These are phyloP conservation scores for Diorhabda elongata DNA, from an alignment of 1,140 invertebrate species.

Conservation along the genomic window DNA sequence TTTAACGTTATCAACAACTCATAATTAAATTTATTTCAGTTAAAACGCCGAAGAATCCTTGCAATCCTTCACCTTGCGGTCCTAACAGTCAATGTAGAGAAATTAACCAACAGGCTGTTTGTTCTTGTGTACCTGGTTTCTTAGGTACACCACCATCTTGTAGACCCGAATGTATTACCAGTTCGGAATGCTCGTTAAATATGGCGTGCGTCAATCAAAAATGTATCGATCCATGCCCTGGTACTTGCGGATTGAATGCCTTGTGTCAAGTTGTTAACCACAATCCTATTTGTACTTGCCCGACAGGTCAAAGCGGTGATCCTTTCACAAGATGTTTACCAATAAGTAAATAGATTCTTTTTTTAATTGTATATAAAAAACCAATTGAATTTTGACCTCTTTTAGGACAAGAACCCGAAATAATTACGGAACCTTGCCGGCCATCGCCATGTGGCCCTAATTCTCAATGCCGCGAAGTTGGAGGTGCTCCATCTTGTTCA, in stretches of 20 bases:
- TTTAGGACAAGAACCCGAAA: slow-evolving; percentile 36
- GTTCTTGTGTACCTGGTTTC: slow-evolving; percentile 59
- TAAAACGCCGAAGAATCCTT: slow-evolving; percentile 52
- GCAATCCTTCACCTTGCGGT: slow-evolving; percentile 60
- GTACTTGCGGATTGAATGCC: slow-evolving; percentile 59
- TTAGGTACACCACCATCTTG: slow-evolving; percentile 61
- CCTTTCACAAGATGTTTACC: slow-evolving; percentile 57
- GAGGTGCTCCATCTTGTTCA: slow-evolving; percentile 55
- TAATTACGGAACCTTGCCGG: slow-evolving; percentile 52
- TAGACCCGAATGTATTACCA: slow-evolving; percentile 60
- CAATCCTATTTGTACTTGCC: slow-evolving; percentile 60
- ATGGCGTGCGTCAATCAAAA: slow-evolving; percentile 60
- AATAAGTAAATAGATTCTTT: slow-evolving; percentile 42
- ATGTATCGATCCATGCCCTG: slow-evolving; percentile 61
- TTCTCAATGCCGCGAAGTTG: slow-evolving; percentile 51
- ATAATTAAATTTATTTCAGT: slow-evolving; percentile 22
- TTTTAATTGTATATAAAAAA: neutral
- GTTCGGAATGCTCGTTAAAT: slow-evolving; percentile 60
- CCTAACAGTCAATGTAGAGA: slow-evolving; percentile 61
- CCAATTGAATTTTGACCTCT: slow-evolving; percentile 1
- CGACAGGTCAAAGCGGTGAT: slow-evolving; percentile 57
- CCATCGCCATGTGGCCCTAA: slow-evolving; percentile 57
- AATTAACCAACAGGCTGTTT: slow-evolving; percentile 56
- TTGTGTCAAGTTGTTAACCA: slow-evolving; percentile 61
- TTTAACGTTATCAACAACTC: neutral